Conservation (phyloP, 1,140 invertebrate genomes). For the Neodiprion fabricii region DNA sequence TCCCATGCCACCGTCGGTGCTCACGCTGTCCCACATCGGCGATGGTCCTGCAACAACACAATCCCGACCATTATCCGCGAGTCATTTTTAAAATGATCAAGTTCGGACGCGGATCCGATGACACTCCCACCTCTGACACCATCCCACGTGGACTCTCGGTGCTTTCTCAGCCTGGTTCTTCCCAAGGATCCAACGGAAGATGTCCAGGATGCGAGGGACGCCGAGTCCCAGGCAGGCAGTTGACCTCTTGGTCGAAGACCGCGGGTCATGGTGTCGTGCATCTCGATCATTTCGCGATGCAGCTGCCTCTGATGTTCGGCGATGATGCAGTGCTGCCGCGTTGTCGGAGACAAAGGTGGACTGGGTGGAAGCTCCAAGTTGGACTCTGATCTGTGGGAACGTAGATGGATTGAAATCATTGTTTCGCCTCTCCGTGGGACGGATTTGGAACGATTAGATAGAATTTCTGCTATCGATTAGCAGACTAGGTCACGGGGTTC, state of each 20-base stretch:
- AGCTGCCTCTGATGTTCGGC: conserved; percentile 42
- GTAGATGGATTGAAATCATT: not conserved
- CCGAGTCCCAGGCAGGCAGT: conserved; percentile 39
- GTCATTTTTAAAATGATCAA: no score
- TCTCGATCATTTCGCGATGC: conserved; percentile 44
- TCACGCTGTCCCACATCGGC: conserved; percentile 35
- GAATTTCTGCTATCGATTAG: no score
- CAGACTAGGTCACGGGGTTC: no score
- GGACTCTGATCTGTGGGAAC: conserved; percentile 37
- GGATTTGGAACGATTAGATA: no score
- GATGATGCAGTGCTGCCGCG: conserved; percentile 36
- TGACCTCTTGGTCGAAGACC: conserved; percentile 36
- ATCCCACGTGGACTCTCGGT: conserved; percentile 37
- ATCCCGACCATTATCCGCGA: no score
- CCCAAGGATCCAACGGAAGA: conserved; percentile 41
- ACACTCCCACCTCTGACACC: conserved; percentile 36
- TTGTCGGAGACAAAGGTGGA: conserved; percentile 25
- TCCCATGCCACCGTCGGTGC: conserved; percentile 33
- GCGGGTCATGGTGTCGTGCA: conserved; percentile 44
- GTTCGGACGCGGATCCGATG: no score
- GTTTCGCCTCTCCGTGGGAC: no score
- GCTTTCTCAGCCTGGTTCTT: conserved; percentile 32
- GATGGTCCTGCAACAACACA: conserved; percentile 26
- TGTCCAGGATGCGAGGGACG: conserved; percentile 41
- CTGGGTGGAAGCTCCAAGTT: conserved; percentile 30